These are phyloP conservation scores for Mimumesa dahlbomi DNA, from an alignment of 2,888 invertebrate species.

Conservation along the genomic window DNA sequence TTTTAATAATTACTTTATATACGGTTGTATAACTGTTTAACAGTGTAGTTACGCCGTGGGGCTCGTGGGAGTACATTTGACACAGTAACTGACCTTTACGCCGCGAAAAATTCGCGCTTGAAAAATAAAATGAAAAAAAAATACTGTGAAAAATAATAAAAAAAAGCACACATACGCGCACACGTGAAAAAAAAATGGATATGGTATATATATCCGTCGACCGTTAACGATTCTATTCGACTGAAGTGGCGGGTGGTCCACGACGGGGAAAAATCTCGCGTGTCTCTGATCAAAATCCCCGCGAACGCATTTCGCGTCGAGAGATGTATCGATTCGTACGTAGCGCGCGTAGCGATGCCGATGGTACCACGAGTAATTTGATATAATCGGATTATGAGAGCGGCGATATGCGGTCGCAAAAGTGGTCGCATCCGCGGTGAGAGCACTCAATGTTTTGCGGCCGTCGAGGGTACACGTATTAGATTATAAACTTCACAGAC, in stretches of 20 bases:
- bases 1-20: neutral
- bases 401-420: slow-evolving; percentile 75
- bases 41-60: neutral
- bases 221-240: neutral
- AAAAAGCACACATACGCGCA: too few relatives aligned
- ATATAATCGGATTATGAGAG: slow-evolving; percentile 78
- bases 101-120: too few relatives aligned
- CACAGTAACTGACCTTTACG: too few relatives aligned
- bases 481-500: slow-evolving; percentile 79
- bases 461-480: slow-evolving; percentile 74
- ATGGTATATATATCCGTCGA: too few relatives aligned
- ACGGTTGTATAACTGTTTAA: neutral
- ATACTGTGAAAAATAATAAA: too few relatives aligned
- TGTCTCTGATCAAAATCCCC: slow-evolving; percentile 49
- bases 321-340: slow-evolving; percentile 59
- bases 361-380: slow-evolving; percentile 73
- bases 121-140: too few relatives aligned
- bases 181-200: too few relatives aligned
- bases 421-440: slow-evolving; percentile 75
- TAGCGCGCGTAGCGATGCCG: slow-evolving; percentile 43
- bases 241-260: neutral
- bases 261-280: slow-evolving; percentile 13
- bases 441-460: slow-evolving; percentile 78
- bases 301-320: slow-evolving; percentile 33
- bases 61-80: neutral